phyloP scores from a whole-genome alignment of 2,797 vertebrate genomes.

The Scyliorhinus canicula region DNA sequence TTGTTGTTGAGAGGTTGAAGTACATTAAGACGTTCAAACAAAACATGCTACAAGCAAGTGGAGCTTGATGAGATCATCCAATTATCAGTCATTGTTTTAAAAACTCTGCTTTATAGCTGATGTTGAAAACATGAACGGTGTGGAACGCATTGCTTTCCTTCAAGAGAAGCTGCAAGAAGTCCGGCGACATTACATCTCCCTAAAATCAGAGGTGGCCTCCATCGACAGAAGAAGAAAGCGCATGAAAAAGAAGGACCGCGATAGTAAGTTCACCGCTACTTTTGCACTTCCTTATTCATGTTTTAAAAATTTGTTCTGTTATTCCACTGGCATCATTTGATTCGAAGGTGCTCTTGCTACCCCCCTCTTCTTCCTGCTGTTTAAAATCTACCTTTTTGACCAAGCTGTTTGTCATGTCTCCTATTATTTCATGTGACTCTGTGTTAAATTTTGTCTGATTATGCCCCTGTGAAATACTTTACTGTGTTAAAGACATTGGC shows the following conservation, averaged over 20 bases:
- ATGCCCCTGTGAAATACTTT: background rate
- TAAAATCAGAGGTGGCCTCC: conserved; percentile 74
- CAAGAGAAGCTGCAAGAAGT: conserved; percentile 77
- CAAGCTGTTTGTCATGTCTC: too few relatives aligned
- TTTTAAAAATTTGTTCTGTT: background rate
- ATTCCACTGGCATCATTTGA: background rate
- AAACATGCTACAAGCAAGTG: background rate
- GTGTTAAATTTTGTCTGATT: background rate
- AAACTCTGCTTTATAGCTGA: conserved; percentile 55
- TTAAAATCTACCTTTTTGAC: background rate
- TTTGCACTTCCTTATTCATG: background rate
- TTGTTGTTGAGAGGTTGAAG: background rate
- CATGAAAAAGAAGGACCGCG: conserved; percentile 72
- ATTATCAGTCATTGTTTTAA: background rate
- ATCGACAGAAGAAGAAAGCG: conserved; percentile 70
- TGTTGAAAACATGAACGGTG: conserved; percentile 69
- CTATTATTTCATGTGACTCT: background rate
- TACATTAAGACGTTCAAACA: background rate
- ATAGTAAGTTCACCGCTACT: conserved; percentile 58
- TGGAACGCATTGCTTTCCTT: conserved; percentile 70
- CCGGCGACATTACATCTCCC: conserved; percentile 73
- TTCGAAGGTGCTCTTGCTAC: background rate
- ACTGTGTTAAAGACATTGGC: background rate
- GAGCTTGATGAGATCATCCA: background rate
- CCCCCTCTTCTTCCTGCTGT: background rate